A percentile compares a stretch with the other conserved stretches of the same genome.
These are phyloP conservation scores for Danaus chrysippus DNA, from an alignment of 2,888 invertebrate species.

Conservation along the genomic window DNA sequence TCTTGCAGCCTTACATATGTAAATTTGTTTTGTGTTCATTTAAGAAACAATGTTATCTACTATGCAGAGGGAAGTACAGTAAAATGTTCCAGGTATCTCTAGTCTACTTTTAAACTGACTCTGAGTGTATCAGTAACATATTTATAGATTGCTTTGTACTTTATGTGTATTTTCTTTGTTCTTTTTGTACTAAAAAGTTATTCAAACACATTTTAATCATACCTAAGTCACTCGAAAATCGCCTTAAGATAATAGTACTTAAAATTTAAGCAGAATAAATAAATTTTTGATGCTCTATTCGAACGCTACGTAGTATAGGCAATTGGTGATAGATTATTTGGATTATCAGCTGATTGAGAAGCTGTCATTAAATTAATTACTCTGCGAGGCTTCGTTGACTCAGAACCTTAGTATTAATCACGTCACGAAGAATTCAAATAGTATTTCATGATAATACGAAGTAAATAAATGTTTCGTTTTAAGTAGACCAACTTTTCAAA, in stretches of 20 bases:
- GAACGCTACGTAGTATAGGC: not conserved
- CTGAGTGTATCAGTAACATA: too few relatives aligned
- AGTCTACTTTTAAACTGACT: too few relatives aligned
- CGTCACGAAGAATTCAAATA: not conserved
- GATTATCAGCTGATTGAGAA: conserved; percentile 2
- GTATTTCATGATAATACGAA: too few relatives aligned
- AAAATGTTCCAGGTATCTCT: too few relatives aligned
- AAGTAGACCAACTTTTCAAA: too few relatives aligned
- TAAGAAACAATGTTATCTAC: not conserved
- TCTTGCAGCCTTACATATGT: conserved; percentile 10
- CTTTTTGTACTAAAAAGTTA: too few relatives aligned
- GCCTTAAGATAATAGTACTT: not conserved
- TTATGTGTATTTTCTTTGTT: too few relatives aligned
- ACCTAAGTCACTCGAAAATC: too few relatives aligned
- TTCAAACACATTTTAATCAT: too few relatives aligned
- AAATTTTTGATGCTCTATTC: not conserved
- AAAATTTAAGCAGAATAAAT: not conserved
- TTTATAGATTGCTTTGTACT: too few relatives aligned
- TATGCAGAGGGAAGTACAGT: too few relatives aligned
- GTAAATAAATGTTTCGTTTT: too few relatives aligned
- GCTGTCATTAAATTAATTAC: conserved; percentile 1
- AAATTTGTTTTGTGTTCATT: conserved; percentile 8
- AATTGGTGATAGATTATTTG: not conserved
- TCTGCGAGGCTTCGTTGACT: not conserved
- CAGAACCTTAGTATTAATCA: not conserved